These are phyloP conservation scores for Gymnocephalus cernua DNA, from an alignment of 2,113 vertebrate genomes.

Conservation along the genomic window DNA sequence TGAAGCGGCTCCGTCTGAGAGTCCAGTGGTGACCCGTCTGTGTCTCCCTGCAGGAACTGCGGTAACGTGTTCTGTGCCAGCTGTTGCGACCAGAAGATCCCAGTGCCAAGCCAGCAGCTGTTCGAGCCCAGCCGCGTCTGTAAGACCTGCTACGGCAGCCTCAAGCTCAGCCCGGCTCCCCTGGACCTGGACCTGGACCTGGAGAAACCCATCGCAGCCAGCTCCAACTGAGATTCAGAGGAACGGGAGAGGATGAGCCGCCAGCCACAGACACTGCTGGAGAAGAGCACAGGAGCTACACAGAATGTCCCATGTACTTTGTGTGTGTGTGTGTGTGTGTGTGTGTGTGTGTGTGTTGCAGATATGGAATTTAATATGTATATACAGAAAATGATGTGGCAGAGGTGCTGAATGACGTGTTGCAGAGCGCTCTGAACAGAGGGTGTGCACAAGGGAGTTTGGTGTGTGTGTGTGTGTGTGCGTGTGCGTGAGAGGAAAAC, in stretches of 20 bases:
- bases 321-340: conserved; percentile 22
- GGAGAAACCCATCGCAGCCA: conserved; percentile 94
- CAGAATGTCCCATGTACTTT: conserved; percentile 68
- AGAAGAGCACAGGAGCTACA: conserved; percentile 49
- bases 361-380: conserved; percentile 49
- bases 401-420: conserved; percentile 37
- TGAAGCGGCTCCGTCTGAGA: background rate
- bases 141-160: conserved; percentile 92
- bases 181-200: conserved; percentile 88
- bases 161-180: conserved; percentile 85
- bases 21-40: conserved; percentile 20
- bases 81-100: conserved; percentile 98
- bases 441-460: conserved; percentile 15
- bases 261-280: conserved; percentile 38
- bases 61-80: conserved; percentile 98
- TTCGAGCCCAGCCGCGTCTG: conserved; percentile 97
- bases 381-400: conserved; percentile 35
- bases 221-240: conserved; percentile 87
- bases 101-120: conserved; percentile 97
- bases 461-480: conserved; percentile 21
- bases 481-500: conserved; percentile 8
- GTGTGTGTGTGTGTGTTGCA: conserved; percentile 18
- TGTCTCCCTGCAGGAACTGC: conserved; percentile 89
- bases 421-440: conserved; percentile 54
- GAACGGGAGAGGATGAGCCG: conserved; percentile 26